Conservation (phyloP, 2,113 vertebrate species). For the Dicrurus megarhynchus region DNA sequence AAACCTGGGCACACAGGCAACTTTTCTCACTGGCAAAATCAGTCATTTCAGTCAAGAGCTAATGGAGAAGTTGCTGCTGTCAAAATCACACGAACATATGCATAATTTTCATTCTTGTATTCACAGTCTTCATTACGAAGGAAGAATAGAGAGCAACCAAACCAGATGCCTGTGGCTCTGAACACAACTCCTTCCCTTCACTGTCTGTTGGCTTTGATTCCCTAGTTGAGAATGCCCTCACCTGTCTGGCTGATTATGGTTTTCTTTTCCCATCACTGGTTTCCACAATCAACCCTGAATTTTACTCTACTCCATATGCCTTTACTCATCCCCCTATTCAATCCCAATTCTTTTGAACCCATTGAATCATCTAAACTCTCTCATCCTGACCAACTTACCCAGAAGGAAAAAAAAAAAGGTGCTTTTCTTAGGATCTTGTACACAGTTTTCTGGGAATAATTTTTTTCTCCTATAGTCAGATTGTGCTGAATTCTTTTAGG, state of each 20-base stretch:
- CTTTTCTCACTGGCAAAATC: not conserved
- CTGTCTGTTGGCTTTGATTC: not conserved
- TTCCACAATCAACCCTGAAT: not conserved
- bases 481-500: not conserved
- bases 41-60: not conserved
- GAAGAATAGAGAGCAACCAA: not conserved
- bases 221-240: not conserved
- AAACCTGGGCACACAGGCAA: not conserved
- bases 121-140: not conserved
- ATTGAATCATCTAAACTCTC: not conserved
- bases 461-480: not conserved
- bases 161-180: not conserved
- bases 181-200: not conserved
- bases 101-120: not conserved
- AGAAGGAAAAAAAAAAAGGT: fast-evolving
- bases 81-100: conserved; percentile 1
- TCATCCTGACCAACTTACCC: not conserved
- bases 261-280: not conserved
- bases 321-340: not conserved
- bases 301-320: not conserved
- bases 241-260: not conserved
- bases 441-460: not conserved
- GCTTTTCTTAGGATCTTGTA: not conserved
- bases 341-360: not conserved
- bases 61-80: not conserved